Conservation (phyloP, 1,140 invertebrate species). For the Temnothorax nylanderi region DNA sequence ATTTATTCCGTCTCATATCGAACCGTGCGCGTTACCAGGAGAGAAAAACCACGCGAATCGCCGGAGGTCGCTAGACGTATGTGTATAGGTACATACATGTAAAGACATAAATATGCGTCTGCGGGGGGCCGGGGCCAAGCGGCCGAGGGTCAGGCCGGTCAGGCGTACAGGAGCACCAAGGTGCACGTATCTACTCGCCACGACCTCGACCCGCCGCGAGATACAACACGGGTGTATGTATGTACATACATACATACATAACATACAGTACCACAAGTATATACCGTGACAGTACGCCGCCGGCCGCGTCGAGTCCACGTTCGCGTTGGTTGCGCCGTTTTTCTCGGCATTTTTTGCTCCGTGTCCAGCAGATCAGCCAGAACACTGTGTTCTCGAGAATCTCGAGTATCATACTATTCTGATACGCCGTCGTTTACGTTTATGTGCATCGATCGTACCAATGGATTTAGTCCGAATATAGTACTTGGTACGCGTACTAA, state of each 20-base stretch:
- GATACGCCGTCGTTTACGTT: too few relatives aligned
- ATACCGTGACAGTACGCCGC: too few relatives aligned
- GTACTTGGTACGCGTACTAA: too few relatives aligned
- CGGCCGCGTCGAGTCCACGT: neutral
- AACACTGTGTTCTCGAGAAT: too few relatives aligned
- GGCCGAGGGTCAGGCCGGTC: neutral
- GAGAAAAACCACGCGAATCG: neutral
- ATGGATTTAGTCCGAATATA: too few relatives aligned
- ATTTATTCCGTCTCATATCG: constrained; percentile 21
- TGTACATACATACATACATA: too few relatives aligned
- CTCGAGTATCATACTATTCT: too few relatives aligned
- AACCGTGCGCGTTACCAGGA: neutral
- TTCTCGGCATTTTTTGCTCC: neutral
- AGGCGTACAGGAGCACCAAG: neutral
- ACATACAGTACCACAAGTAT: too few relatives aligned
- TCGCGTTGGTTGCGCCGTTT: neutral
- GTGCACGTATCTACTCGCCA: neutral
- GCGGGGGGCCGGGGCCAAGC: neutral
- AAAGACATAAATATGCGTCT: constrained; percentile 19
- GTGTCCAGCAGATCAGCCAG: too few relatives aligned
- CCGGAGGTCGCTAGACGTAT: neutral
- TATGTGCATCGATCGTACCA: too few relatives aligned
- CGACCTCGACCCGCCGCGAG: neutral
- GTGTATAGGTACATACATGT: neutral
- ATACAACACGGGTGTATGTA: neutral